Evolutionary conservation across 2,888 invertebrate genomes (phyloP).

Genomic region (Melangyna quadrimaculata): DNA sequence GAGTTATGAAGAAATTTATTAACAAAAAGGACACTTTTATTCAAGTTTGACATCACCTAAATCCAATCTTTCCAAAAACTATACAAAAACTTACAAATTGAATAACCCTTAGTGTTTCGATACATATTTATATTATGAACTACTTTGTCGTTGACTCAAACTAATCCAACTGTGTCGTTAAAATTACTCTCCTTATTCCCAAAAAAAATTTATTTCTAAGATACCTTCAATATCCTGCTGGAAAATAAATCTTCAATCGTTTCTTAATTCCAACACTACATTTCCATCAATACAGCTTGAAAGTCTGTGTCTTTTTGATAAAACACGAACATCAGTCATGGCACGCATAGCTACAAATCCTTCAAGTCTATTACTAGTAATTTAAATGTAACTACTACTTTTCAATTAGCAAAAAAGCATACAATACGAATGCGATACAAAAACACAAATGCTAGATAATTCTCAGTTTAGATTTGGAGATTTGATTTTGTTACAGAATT

Average conservation of each 20-base stretch:
- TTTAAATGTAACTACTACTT: neutral
- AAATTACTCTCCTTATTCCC: too few species aligned
- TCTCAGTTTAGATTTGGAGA: slow-evolving; percentile 5
- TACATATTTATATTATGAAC: too few species aligned
- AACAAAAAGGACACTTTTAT: too few species aligned
- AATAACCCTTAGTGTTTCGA: too few species aligned
- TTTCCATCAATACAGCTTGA: neutral
- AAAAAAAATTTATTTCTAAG: neutral
- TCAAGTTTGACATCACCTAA: too few species aligned
- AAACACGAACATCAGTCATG: neutral
- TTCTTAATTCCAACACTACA: neutral
- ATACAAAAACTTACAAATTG: too few species aligned
- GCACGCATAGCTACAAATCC: neutral
- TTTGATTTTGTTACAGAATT: neutral
- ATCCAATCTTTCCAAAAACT: too few species aligned
- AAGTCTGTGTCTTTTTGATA: neutral
- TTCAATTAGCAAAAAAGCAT: neutral
- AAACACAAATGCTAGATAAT: neutral
- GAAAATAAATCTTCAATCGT: neutral
- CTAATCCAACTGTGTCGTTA: too few species aligned
- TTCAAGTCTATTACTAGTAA: neutral
- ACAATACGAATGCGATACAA: neutral
- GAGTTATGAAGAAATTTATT: too few species aligned
- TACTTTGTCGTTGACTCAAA: neutral
- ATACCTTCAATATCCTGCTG: neutral